Conservation (phyloP, 2,888 invertebrate species). For the Galerucella pusilla region DNA sequence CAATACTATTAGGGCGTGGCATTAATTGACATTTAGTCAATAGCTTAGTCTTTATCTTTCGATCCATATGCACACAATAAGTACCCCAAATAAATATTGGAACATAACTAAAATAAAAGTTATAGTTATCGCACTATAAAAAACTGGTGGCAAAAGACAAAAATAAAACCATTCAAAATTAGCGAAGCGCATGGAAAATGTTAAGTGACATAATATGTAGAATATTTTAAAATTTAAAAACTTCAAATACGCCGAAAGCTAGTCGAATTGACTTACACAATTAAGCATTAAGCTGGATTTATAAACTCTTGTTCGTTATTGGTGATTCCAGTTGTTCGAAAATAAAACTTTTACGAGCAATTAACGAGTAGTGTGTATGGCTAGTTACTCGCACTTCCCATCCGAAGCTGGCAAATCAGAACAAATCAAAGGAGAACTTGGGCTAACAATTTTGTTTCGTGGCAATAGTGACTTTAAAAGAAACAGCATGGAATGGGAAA, state of each 20-base stretch:
- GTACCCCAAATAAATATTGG: not conserved
- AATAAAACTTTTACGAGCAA: too few species aligned
- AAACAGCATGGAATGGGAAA: too few species aligned
- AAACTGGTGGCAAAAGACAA: not conserved
- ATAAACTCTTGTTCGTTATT: too few species aligned
- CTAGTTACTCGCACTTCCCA: too few species aligned
- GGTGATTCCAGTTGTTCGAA: too few species aligned
- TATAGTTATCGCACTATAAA: not conserved
- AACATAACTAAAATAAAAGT: not conserved
- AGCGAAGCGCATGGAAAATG: not conserved
- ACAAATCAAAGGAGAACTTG: too few species aligned
- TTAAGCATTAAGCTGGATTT: too few species aligned
- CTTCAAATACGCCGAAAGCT: not conserved
- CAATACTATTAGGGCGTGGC: slow-evolving; percentile 66
- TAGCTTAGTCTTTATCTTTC: not conserved
- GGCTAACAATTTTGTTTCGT: too few species aligned
- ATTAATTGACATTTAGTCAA: slow-evolving; percentile 21
- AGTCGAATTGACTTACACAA: too few species aligned
- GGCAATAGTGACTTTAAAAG: too few species aligned
- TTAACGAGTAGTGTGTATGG: too few species aligned
- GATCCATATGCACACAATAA: not conserved
- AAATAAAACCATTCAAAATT: not conserved
- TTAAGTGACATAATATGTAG: not conserved
- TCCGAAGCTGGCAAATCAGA: too few species aligned
- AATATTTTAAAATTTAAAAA: not conserved